Percentiles rank a stretch among this genome's conserved stretches.
Conservation (phyloP, 2,888 invertebrate genomes). For the Oegoconia quadripuncta region DNA sequence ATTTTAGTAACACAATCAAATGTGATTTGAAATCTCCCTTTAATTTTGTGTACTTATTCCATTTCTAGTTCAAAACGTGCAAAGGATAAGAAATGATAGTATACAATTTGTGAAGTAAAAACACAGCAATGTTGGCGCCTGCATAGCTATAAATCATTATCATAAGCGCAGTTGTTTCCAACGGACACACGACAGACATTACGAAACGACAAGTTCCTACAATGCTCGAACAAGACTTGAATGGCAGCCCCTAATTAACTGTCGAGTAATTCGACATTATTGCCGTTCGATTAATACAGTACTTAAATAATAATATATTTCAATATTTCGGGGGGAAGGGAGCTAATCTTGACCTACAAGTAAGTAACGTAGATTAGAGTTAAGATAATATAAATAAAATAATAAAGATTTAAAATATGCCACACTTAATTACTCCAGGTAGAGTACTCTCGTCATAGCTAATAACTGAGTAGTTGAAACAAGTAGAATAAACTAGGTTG, state of each 20-base stretch:
- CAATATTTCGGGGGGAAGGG: constrained; percentile 16
- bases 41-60: too few relatives aligned
- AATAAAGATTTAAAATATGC: constrained; percentile 6
- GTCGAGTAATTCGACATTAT: constrained; percentile 69
- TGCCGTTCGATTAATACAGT: constrained; percentile 41
- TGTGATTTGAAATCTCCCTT: too few relatives aligned
- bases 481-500: neutral
- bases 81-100: too few relatives aligned
- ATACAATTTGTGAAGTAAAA: constrained; percentile 3
- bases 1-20: too few relatives aligned
- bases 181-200: constrained; percentile 58
- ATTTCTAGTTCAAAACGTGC: too few relatives aligned
- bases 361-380: constrained; percentile 20
- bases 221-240: constrained; percentile 55
- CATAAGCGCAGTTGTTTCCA: constrained; percentile 45
- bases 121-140: constrained; percentile 18
- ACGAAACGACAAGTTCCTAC: constrained; percentile 57
- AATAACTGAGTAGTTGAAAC: neutral
- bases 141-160: constrained; percentile 56
- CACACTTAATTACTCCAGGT: constrained; percentile 8
- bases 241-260: constrained; percentile 74
- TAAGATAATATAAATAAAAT: constrained; percentile 10
- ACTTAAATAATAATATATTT: too few relatives aligned
- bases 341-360: constrained; percentile 24
- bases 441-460: neutral